Evolutionary conservation across 2,888 invertebrate genomes (phyloP).

Genomic region (Odontocolon sp.): DNA sequence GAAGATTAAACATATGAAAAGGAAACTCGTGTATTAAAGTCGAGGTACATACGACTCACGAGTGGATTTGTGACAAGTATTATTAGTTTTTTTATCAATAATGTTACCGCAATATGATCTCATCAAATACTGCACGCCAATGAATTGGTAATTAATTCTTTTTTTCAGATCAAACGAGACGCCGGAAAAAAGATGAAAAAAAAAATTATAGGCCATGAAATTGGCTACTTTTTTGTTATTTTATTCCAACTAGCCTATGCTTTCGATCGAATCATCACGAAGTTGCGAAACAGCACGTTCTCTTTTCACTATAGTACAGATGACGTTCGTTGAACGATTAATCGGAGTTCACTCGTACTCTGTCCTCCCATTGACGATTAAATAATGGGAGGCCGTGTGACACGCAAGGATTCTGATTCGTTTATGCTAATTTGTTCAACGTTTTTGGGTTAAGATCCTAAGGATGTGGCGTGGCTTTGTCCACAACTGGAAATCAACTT

Average conservation of each 20-base stretch:
- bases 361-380: not conserved
- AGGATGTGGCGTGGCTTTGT: not conserved
- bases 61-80: constrained; percentile 43
- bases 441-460: not conserved
- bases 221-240: not conserved
- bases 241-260: constrained; percentile 8
- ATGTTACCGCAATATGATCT: too few species aligned
- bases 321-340: not conserved
- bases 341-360: not conserved
- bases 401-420: constrained; percentile 21
- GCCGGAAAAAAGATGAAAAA: too few species aligned
- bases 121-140: too few species aligned
- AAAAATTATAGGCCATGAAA: too few species aligned
- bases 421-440: constrained; percentile 34
- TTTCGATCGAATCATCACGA: constrained; percentile 14
- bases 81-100: too few species aligned
- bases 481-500: not conserved
- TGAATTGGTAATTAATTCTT: too few species aligned
- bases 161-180: too few species aligned
- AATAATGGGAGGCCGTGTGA: constrained; percentile 24
- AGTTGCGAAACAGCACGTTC: constrained; percentile 3
- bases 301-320: not conserved
- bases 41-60: constrained; percentile 9
- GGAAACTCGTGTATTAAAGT: constrained; percentile 17
- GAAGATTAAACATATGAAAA: constrained; percentile 28